Percentiles rank a stretch among this genome's conserved stretches.
Conservation (phyloP, 2,888 invertebrate genomes). For the Drosophila leonis region DNA sequence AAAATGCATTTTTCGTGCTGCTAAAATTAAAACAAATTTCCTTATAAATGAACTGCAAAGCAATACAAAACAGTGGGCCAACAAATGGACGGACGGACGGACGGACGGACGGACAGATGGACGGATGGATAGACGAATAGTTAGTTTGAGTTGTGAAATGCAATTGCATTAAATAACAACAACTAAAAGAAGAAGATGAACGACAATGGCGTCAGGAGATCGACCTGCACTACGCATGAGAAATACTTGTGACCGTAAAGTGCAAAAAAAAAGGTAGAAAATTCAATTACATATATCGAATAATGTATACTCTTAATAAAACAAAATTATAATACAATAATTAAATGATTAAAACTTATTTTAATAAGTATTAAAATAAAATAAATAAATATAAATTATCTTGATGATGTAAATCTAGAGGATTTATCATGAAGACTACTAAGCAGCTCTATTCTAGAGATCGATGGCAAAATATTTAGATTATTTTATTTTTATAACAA, state of each 20-base stretch:
- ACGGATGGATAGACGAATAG: constrained; percentile 2
- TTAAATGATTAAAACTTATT: too few relatives aligned
- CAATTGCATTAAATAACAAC: constrained; percentile 43
- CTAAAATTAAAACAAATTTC: constrained; percentile 57
- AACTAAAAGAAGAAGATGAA: constrained; percentile 12
- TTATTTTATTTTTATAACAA: too few relatives aligned
- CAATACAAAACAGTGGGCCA: constrained; percentile 63
- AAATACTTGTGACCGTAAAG: constrained; percentile 19
- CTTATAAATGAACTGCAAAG: constrained; percentile 47
- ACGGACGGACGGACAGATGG: not conserved
- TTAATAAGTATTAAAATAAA: too few relatives aligned
- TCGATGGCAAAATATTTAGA: too few relatives aligned
- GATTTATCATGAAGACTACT: too few relatives aligned
- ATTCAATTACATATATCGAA: not conserved
- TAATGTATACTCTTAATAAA: constrained; percentile 19
- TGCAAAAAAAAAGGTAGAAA: not conserved
- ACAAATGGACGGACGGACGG: constrained; percentile 31
- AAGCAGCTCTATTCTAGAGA: too few relatives aligned
- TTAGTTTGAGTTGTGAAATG: constrained; percentile 51
- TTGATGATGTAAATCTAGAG: too few relatives aligned
- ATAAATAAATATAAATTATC: too few relatives aligned
- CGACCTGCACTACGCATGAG: constrained; percentile 51
- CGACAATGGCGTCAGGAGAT: constrained; percentile 59
- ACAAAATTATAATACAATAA: too few relatives aligned
- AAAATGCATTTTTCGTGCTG: constrained; percentile 55